A percentile compares a stretch with the other conserved stretches of the same genome.
These are phyloP conservation scores for Linepithema humile DNA, from an alignment of 1,140 invertebrate genomes.

Conservation along the genomic window DNA sequence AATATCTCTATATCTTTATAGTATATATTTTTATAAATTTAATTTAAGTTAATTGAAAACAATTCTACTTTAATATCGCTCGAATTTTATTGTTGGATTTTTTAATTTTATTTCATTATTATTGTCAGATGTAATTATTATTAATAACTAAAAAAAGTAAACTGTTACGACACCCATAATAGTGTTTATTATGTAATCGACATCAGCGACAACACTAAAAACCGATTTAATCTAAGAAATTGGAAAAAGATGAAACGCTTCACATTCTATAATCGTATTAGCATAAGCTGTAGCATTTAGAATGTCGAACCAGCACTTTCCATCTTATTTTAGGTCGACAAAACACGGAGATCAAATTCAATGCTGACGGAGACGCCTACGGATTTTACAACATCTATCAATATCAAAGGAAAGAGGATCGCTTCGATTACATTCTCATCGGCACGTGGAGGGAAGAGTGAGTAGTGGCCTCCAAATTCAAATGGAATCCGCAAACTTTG, in stretches of 20 bases:
- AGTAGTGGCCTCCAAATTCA: conserved; percentile 61
- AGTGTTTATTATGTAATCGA: not conserved
- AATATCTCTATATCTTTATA: no score
- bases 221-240: not conserved
- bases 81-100: no score
- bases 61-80: not conserved
- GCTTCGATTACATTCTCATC: conserved; percentile 87
- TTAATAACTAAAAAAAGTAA: no score
- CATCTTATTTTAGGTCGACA: conserved; percentile 84
- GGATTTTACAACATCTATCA: conserved; percentile 90
- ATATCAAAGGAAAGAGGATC: conserved; percentile 85
- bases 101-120: no score
- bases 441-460: conserved; percentile 87
- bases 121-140: no score
- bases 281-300: not conserved
- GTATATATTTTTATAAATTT: no score
- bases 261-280: not conserved
- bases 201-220: not conserved
- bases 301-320: not conserved
- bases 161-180: not conserved
- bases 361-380: conserved; percentile 87
- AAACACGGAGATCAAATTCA: conserved; percentile 87
- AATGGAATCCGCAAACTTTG: not conserved
- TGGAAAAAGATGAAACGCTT: not conserved
- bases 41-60: not conserved